These are phyloP conservation scores for Aptenodytes forsteri DNA, from an alignment of 2,113 vertebrate species.

Conservation along the genomic window DNA sequence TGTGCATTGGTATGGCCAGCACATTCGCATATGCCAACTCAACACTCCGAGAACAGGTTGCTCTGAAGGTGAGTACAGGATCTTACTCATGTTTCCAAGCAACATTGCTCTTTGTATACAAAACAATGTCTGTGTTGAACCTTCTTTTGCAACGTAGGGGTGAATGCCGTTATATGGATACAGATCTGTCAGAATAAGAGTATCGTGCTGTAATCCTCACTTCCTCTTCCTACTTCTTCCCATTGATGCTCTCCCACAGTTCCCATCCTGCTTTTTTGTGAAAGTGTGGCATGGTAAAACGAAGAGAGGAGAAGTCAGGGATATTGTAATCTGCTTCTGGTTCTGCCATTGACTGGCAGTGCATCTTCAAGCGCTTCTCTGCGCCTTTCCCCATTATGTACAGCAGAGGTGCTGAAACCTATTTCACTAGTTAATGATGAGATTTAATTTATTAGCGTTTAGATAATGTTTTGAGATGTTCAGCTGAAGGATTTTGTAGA, in stretches of 20 bases:
- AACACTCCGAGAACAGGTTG: conserved; percentile 90
- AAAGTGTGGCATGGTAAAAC: not conserved
- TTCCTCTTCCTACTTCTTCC: not conserved
- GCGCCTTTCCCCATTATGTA: not conserved
- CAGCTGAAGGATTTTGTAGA: not conserved
- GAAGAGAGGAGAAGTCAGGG: not conserved
- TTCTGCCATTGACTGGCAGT: not conserved
- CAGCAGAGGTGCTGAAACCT: not conserved
- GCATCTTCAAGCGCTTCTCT: not conserved
- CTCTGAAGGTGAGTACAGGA: conserved; percentile 84
- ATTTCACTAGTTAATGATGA: not conserved
- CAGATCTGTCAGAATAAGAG: not conserved
- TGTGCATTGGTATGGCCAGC: conserved; percentile 95
- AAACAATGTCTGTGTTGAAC: not conserved
- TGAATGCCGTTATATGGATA: not conserved
- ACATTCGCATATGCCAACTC: conserved; percentile 96
- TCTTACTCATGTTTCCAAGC: not conserved
- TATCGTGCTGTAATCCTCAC: fast-evolving
- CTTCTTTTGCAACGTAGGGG: not conserved
- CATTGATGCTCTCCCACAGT: not conserved
- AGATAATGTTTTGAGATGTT: not conserved
- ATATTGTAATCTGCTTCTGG: not conserved
- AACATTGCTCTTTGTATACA: not conserved
- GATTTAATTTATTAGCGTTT: not conserved
- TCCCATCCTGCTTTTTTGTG: not conserved